phyloP scores from a whole-genome alignment of 2,113 vertebrate species.

The Neodontobutis hainanensis region DNA sequence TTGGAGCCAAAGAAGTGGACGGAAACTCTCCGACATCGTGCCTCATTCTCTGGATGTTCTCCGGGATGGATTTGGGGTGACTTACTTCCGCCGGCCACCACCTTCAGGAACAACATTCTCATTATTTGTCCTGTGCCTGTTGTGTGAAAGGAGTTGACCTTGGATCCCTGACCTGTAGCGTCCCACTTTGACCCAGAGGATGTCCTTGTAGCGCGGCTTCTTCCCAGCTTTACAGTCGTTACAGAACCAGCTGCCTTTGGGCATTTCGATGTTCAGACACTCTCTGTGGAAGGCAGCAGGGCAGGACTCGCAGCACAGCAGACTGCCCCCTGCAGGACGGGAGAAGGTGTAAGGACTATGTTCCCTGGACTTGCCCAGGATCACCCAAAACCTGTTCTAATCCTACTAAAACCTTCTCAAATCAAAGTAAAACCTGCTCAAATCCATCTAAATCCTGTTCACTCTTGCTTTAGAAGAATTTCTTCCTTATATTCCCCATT shows the following conservation, averaged over 20 bases:
- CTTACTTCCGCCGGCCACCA: conserved; percentile 99
- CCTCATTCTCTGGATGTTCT: conserved; percentile 95
- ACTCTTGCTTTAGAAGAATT: no score
- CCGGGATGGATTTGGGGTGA: conserved; percentile 91
- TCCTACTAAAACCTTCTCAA: no score
- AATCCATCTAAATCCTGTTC: no score
- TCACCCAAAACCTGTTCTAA: no score
- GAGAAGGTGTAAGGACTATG: background rate
- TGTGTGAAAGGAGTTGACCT: no score
- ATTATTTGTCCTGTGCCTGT: no score
- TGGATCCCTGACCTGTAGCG: conserved; percentile 88
- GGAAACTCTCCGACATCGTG: conserved; percentile 95
- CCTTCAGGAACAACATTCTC: conserved; percentile 65
- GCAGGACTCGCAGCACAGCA: conserved; percentile 97
- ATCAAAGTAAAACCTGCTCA: no score
- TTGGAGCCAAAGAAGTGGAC: conserved; percentile 99
- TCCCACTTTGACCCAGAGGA: conserved; percentile 98
- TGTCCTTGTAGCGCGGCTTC: conserved; percentile 94
- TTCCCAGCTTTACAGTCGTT: conserved; percentile 98
- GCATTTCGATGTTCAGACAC: conserved; percentile 98
- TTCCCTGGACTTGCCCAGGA: no score
- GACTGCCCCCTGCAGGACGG: conserved; percentile 87
- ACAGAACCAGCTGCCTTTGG: conserved; percentile 98
- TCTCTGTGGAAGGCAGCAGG: conserved; percentile 97
- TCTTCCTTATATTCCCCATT: no score